Evolutionary conservation across 2,113 vertebrate species (phyloP).

Genomic region (Ranitomeya variabilis): DNA sequence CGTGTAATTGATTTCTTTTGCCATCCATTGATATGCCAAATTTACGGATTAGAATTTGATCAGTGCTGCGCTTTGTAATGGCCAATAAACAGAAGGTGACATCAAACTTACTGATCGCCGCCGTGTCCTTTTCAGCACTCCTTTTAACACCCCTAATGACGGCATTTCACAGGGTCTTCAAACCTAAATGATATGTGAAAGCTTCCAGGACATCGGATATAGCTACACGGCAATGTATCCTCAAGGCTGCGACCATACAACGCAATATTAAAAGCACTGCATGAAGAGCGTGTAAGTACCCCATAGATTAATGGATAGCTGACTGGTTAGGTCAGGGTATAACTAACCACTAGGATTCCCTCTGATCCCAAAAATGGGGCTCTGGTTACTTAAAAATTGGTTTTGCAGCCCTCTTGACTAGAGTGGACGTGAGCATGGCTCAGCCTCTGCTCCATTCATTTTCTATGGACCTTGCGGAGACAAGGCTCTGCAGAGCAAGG

Average conservation of each 20-base stretch:
- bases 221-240: not conserved
- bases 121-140: slow-evolving; percentile 14
- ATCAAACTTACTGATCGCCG: slow-evolving; percentile 15
- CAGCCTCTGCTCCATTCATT: too few species aligned
- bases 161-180: not conserved
- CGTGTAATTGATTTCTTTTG: slow-evolving; percentile 62
- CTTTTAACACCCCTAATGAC: not conserved
- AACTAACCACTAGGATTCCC: too few species aligned
- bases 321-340: too few species aligned
- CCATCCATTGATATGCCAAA: slow-evolving; percentile 63
- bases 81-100: slow-evolving; percentile 49
- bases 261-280: too few species aligned
- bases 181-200: not conserved
- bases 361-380: too few species aligned
- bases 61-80: slow-evolving; percentile 48
- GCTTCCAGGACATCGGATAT: not conserved
- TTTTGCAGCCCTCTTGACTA: too few species aligned
- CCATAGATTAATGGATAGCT: not conserved
- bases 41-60: slow-evolving; percentile 59
- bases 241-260: too few species aligned
- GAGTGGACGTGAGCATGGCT: too few species aligned
- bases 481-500: too few species aligned
- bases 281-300: not conserved
- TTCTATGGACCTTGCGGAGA: too few species aligned
- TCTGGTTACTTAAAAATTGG: too few species aligned